These are phyloP conservation scores for Mormyrops attenuatus DNA, from an alignment of 2,797 vertebrate species.

Conservation along the genomic window DNA sequence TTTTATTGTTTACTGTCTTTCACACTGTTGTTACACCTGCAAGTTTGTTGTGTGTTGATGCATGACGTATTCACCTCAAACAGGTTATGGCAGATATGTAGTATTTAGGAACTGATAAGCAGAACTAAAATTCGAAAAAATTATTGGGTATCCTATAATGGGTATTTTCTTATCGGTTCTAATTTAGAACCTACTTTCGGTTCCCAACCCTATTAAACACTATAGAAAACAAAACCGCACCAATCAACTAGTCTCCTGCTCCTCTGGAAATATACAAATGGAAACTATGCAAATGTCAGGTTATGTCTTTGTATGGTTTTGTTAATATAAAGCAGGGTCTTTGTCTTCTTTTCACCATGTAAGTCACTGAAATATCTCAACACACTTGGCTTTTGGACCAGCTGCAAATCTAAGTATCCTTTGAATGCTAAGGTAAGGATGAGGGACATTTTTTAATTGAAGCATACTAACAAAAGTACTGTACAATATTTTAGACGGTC, in stretches of 20 bases:
- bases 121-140: too few species aligned
- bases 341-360: background rate
- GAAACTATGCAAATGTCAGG: conserved; percentile 68
- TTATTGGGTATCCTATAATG: too few species aligned
- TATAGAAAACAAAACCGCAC: background rate
- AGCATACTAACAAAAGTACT: background rate
- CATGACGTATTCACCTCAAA: too few species aligned
- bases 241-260: conserved; percentile 36
- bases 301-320: conserved; percentile 59
- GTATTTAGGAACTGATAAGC: too few species aligned
- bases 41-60: too few species aligned
- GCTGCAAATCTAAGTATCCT: background rate
- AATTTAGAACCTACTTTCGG: too few species aligned
- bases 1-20: too few species aligned
- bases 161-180: too few species aligned
- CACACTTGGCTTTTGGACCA: background rate
- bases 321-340: conserved; percentile 65
- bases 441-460: background rate
- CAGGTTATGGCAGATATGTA: too few species aligned
- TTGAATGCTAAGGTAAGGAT: background rate
- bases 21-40: too few species aligned
- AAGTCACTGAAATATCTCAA: background rate
- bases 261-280: conserved; percentile 74
- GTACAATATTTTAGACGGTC: background rate
- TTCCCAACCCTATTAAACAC: background rate